Evolutionary conservation across 2,797 vertebrate species (phyloP), one percentile per base, ranked within the genome.

Genomic region (Sebastes minor): DNA sequence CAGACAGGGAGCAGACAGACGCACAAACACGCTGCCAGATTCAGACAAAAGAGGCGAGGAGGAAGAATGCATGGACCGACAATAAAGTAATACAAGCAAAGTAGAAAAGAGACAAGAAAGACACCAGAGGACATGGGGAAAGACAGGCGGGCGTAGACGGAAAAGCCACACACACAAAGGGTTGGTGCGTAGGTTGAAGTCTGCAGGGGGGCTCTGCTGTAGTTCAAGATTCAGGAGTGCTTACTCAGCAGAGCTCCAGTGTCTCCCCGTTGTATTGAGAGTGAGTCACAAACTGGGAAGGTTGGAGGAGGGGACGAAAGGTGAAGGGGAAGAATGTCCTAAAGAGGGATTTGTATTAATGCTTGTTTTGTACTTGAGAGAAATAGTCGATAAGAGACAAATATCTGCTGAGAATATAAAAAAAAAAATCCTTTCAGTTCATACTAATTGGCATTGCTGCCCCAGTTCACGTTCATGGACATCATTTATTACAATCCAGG

Each of bases 231-330:
- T 73, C 53, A 62, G 65, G 60, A 80, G 52, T 59, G 91, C 90
- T 90, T 78, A 87, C 61, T 94, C 88, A 92, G 91, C 91, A 91
- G 30, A 77, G 66, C 65, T 77, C 49, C 67, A 30, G 68, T 46
- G 78, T 87, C 77, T 86, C 81, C 78, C 62, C 13, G 33, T 74
- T 78, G 56, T 16, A 71, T 6, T 14, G 14, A 76, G 32, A 42
- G 65, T 73, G 85, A 84, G 71, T 79, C 77, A 87, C 63, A 65
- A 42, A 75, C 7, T 18, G 49, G 49, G 49, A 52, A 52, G 49
- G 49, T 18, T 46, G 30, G 16, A 49, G 61, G 73, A 69, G 71
- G 22, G 64, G 64, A 70, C 3, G 2, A 63, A 55, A 60, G 38
- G 23, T 32, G 63, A 63, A 62, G 13, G 56, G 27, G 38, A 22